A percentile compares a stretch with the other conserved stretches of the same genome.
Conservation (phyloP, 1,140 invertebrate genomes). For the Hydropsyche tenuis region DNA sequence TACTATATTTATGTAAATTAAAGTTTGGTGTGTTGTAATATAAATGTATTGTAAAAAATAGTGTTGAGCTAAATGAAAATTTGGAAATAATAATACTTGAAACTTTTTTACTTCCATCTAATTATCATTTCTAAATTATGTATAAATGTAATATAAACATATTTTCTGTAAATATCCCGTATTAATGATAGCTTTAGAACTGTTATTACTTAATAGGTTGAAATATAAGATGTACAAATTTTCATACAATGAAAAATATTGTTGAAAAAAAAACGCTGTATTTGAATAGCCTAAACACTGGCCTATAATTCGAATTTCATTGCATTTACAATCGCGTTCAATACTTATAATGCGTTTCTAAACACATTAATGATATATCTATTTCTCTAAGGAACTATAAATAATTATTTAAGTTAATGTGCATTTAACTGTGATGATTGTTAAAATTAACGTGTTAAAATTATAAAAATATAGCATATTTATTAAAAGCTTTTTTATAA, state of each 20-base stretch:
- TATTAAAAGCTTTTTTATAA: constrained; percentile 29
- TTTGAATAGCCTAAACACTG: constrained; percentile 1
- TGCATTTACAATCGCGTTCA: no score
- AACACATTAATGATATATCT: no score
- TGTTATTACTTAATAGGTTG: no score
- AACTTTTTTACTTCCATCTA: neutral
- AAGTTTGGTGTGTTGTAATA: neutral
- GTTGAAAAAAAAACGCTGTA: neutral
- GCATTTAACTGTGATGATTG: constrained; percentile 40
- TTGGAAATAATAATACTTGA: neutral
- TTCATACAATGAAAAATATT: neutral
- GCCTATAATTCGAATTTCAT: neutral
- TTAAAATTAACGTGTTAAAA: constrained; percentile 26
- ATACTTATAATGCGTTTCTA: no score
- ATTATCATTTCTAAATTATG: neutral
- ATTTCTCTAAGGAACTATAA: no score
- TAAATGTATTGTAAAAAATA: neutral
- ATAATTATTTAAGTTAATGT: constrained; percentile 15
- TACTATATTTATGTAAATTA: constrained; percentile 17
- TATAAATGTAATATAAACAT: no score
- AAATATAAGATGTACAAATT: neutral
- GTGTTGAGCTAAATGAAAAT: neutral
- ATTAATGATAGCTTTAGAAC: neutral
- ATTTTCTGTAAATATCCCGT: neutral
- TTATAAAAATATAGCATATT: constrained; percentile 25